Evolutionary conservation across 2,113 vertebrate genomes (phyloP).

Genomic region (Solenodon paradoxus): DNA sequence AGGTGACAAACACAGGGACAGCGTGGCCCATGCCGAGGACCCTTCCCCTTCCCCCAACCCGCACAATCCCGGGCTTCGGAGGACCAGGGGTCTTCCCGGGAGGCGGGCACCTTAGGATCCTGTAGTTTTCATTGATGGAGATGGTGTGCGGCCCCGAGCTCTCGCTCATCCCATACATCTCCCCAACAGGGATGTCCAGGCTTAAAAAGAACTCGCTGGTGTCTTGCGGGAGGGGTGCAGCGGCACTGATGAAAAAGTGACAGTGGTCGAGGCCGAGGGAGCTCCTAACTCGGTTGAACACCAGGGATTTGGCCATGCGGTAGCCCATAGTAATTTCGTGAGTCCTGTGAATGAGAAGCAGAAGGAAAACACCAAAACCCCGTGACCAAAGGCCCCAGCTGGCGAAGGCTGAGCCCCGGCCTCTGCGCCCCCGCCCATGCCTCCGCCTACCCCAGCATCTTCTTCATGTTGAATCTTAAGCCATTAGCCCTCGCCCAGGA

Average conservation of each 20-base stretch:
- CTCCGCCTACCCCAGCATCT: conserved; percentile 87
- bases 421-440: rapidly evolving
- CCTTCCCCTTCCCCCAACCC: neutral
- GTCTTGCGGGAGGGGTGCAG: conserved; percentile 91
- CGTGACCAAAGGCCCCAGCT: neutral
- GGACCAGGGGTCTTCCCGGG: neutral
- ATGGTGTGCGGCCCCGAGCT: conserved; percentile 90
- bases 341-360: neutral
- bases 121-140: conserved; percentile 78
- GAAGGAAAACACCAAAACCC: no score
- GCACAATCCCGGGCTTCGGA: rapidly evolving
- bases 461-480: conserved; percentile 86
- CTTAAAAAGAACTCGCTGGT: conserved; percentile 95
- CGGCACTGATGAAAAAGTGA: conserved; percentile 87
- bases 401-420: neutral
- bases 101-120: conserved; percentile 85
- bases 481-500: conserved; percentile 91
- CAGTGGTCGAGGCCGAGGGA: conserved; percentile 92
- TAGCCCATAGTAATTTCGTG: conserved; percentile 82
- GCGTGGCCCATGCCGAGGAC: neutral
- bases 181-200: conserved; percentile 89
- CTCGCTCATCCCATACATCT: conserved; percentile 96
- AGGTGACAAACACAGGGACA: no score
- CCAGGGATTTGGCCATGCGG: conserved; percentile 87
- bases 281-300: conserved; percentile 90